phyloP scores from a whole-genome alignment of 2,797 vertebrate species.

The Cossypha heuglini region DNA sequence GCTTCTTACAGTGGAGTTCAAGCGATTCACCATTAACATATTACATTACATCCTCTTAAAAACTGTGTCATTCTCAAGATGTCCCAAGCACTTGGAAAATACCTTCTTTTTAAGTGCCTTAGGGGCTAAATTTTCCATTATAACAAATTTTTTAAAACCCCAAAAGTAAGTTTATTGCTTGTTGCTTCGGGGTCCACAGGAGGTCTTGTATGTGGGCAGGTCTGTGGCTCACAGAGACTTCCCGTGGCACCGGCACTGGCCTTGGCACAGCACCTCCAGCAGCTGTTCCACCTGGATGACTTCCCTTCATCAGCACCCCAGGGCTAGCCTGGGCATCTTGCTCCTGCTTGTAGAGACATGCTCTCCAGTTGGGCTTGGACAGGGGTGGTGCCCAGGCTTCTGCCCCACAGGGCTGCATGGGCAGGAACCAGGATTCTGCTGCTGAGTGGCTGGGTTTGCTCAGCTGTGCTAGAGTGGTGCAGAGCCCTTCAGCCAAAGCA shows the following conservation, averaged over 20 bases:
- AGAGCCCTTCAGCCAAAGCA: neutral
- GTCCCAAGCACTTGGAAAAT: neutral
- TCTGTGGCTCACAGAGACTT: neutral
- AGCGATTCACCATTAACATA: neutral
- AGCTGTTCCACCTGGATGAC: neutral
- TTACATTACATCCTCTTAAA: neutral
- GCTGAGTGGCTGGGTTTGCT: slow-evolving; percentile 11
- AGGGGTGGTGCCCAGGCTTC: neutral
- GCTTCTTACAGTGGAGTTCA: neutral
- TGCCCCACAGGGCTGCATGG: accelerated
- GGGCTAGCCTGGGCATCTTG: neutral
- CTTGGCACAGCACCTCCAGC: neutral
- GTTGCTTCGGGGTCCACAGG: neutral
- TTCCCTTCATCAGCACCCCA: neutral
- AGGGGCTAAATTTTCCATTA: neutral
- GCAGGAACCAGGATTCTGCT: neutral
- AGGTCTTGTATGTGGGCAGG: neutral
- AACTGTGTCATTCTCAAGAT: neutral
- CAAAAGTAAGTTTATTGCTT: neutral
- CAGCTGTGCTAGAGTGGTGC: neutral
- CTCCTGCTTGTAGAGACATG: neutral
- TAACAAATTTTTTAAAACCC: neutral
- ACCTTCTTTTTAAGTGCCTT: neutral
- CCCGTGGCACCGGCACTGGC: accelerated
- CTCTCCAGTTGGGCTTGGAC: neutral